Percentiles rank a stretch among this genome's conserved stretches.
Conservation (phyloP, 2,113 vertebrate species). For the Mastomys coucha region DNA sequence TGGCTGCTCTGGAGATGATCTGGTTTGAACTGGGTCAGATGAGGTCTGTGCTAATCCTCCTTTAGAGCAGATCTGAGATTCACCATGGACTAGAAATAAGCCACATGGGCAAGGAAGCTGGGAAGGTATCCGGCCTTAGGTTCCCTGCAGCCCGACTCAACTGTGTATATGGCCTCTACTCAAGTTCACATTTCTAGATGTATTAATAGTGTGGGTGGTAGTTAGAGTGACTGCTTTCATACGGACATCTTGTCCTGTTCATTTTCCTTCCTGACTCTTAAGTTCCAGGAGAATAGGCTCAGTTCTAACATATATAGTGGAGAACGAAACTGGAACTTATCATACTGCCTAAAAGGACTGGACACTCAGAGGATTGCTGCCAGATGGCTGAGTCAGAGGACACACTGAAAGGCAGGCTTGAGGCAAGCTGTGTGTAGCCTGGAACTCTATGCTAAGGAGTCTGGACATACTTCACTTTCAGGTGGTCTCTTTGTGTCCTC, state of each 20-base stretch:
- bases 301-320: background rate
- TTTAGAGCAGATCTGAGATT: constrained; percentile 12
- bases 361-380: background rate
- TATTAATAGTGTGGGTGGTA: background rate
- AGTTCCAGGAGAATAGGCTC: background rate
- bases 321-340: background rate
- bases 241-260: background rate
- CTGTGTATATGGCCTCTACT: background rate
- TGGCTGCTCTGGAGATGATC: background rate
- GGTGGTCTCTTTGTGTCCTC: too few species aligned
- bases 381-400: background rate
- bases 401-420: background rate
- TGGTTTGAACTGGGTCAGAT: background rate
- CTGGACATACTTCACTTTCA: background rate
- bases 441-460: background rate
- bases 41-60: background rate
- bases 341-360: background rate
- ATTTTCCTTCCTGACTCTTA: background rate
- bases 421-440: background rate
- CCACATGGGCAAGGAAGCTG: background rate
- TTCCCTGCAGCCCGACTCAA: background rate
- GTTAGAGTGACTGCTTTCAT: background rate
- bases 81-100: background rate
- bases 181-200: background rate
- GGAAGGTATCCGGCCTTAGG: background rate